Evolutionary conservation across 1,140 invertebrate species (phyloP).

Genomic region (Ostrea edulis): DNA sequence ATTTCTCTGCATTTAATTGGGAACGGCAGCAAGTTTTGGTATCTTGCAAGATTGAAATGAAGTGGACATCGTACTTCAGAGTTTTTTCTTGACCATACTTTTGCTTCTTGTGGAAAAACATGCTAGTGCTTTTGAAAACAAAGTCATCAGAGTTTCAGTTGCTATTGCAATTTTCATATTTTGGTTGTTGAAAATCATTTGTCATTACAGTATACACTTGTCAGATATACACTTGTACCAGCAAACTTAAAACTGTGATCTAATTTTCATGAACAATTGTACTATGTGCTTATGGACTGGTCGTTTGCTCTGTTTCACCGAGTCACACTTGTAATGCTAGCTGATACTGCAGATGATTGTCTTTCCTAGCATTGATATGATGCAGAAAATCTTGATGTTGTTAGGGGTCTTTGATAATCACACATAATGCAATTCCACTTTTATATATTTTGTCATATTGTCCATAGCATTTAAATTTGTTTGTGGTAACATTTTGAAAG

Average conservation of each 20-base stretch:
- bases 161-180: neutral
- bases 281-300: neutral
- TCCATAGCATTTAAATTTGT: neutral
- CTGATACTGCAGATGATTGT: constrained; percentile 4
- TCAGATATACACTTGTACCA: neutral
- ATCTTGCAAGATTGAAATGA: too few relatives aligned
- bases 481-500: neutral
- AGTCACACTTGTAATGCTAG: neutral
- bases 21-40: too few relatives aligned
- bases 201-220: neutral
- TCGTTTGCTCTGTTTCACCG: neutral
- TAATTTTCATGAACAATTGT: constrained; percentile 5
- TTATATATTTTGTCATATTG: neutral
- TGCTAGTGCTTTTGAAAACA: neutral
- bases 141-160: neutral
- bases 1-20: too few relatives aligned
- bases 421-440: neutral
- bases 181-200: constrained; percentile 3
- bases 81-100: too few relatives aligned
- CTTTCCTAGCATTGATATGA: neutral
- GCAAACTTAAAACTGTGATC: neutral
- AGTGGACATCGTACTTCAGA: too few relatives aligned
- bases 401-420: neutral
- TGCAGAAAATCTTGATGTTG: neutral
- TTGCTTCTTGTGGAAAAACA: too few relatives aligned